Base-by-base conservation (phyloP, 30 jellyfish, hydroid and myxozoan species). In the Chrysaora quinquecirrha region DNA sequence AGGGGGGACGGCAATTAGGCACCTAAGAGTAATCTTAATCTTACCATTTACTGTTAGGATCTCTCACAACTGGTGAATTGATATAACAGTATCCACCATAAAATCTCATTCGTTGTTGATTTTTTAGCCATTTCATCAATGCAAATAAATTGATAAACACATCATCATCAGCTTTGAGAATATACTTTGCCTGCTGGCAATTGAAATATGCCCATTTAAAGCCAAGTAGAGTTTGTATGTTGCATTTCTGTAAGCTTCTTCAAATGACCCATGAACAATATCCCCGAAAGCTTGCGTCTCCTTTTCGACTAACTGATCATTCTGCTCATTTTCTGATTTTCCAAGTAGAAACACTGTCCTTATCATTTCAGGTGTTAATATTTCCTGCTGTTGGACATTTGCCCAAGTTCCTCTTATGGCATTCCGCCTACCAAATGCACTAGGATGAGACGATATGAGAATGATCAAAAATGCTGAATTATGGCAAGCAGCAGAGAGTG, bases 141-240 rank as follows among this genome's bases (percentile, higher is more conserved):
- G 87, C 81, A 34, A 78, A 48, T 24, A 96, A 85, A 52, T 91
- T 91, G 30, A 91, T 67, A 30, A 91, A 91, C 27, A 91, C 98
- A 86, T 91, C 98, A 86, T 91, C 98, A 85, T 91, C 98, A 19
- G 98, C 86, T 75, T 91, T 91, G 31, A 91, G 84, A 48, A 86
- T 50, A 60, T 66, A 91, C 31, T 83, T 35, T 35, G 89, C 87
- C 73, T 73, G 73, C n/a, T n/a, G n/a, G 69, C 98, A 91, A 48
- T 74, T 32, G 61, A 54, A 75, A 75, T 78, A 86, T 52, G 96
- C 95, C 98, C 98, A 91, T 81, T 91, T 91, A 25, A 91, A 60
- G 3, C 95, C 98, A 58, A 91, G 91, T 30, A 91, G 79, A 0
- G 98, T 91, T 91, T 91, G 95, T 79, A 78, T 19, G 96, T 85